Evolutionary conservation across 2,113 vertebrate genomes (phyloP), one percentile per base, ranked within the genome.

Genomic region (Neofelis nebulosa): DNA sequence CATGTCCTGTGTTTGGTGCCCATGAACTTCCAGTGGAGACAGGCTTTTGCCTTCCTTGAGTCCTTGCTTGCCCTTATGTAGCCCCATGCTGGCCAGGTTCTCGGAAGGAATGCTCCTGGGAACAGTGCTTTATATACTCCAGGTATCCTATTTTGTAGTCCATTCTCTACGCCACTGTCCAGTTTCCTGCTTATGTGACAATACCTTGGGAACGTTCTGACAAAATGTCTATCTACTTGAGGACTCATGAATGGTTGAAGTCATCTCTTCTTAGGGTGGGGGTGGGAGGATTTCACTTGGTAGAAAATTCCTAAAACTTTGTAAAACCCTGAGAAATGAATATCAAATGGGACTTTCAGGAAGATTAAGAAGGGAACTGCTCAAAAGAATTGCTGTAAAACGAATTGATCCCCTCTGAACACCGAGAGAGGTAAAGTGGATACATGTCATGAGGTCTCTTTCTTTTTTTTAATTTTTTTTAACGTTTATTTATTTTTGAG

Each of bases 101-200:
- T 69, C 68, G 2, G 2, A 66, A 71, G 4, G 27, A 4, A 68
- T 3, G 13, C 2, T 18, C 4, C n/a, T 5, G 11, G 8, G 25
- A 52, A 31, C 31, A 31, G 3, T 4, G 9, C 21, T 3, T 52
- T n/a, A 3, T 21, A 3, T 21, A 2, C 8, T 8, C 66, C 29
- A 68, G 29, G 21, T 6, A 3, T 1, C 27, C 31, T 45, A 57
- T 12, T 29, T 33, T 23, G 23, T 4, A 8, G 48, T 52, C 29
- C 12, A 0, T 31, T 21, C 29, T 69, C 45, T 41, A 15, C n/a
- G 8, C 1, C 0, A 0, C n/a, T 36, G 31, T 2, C 6, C 13
- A 2, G 5, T 7, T 16, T 31, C 50, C 65, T 19, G 25, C 31
- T 13, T 4, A 1, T 12, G 15, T 14, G 65, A n/a, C 3, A 33